A percentile compares a stretch with the other conserved stretches of the same genome.
Evolutionary conservation across 2,888 invertebrate genomes (phyloP).

Genomic region (Drosophila cognata): DNA sequence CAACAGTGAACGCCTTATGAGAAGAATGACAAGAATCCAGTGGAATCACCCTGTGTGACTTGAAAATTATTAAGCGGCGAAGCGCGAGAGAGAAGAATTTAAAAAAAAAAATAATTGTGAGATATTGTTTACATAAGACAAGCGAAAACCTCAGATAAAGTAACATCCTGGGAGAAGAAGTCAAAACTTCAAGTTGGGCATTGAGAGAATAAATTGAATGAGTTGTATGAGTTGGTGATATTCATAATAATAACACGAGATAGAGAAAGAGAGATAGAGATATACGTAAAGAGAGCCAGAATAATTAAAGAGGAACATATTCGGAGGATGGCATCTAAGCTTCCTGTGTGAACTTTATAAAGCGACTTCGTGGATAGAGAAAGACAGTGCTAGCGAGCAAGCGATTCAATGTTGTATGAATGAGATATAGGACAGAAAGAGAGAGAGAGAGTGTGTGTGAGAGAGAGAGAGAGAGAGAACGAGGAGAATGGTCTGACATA

Average conservation of each 20-base stretch:
- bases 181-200: not conserved
- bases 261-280: constrained; percentile 13
- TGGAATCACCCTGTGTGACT: not conserved
- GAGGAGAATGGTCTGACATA: constrained; percentile 46
- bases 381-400: constrained; percentile 20
- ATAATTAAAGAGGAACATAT: not conserved
- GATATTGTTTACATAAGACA: not conserved
- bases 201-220: not conserved
- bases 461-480: constrained; percentile 24
- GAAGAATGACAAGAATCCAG: not conserved
- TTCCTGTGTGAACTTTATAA: not conserved
- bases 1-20: not conserved
- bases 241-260: not conserved
- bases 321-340: not conserved
- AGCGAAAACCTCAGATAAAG: not conserved
- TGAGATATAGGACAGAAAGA: constrained; percentile 10
- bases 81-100: not conserved
- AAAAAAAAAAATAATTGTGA: not conserved
- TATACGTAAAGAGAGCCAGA: not conserved
- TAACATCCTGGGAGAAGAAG: not conserved
- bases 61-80: not conserved
- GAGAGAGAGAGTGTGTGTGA: constrained; percentile 24
- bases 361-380: constrained; percentile 9
- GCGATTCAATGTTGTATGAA: constrained; percentile 5
- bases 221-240: not conserved